Evolutionary conservation across 2,888 invertebrate species (phyloP), one percentile per base, ranked within the genome.

Genomic region (Hanleya hanleyi): DNA sequence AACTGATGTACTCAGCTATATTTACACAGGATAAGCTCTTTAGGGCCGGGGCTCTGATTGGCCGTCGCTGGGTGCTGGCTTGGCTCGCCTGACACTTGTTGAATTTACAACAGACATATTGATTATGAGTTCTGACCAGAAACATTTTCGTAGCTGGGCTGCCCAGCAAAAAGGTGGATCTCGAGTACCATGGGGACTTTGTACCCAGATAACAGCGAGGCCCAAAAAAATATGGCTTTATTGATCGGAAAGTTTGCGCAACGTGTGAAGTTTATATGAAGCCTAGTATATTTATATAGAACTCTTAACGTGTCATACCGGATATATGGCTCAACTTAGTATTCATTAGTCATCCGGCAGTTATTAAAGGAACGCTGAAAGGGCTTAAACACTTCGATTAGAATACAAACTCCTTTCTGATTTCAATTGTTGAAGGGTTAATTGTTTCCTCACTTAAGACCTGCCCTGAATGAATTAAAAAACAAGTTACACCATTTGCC

Each of bases 171-270:
- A 41, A 41, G 41, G 9, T 18, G n/a, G n/a, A n/a, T n/a, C n/a
- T n/a, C n/a, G n/a, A n/a, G n/a, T n/a, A n/a, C n/a, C n/a, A n/a
- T n/a, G n/a, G 29, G 57, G 18, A 57, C 57, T 57, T 57, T 57
- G 57, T 22, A 57, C 57, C 29, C 57, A 15, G 29, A 15, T 57
- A 57, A 29, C 57, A 57, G 57, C 22, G 15, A 22, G 12, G 29
- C 12, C 26, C 29, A 29, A 47, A 57, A 57, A 57, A 57, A 7
- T 7, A 4, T 29, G 29, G 7, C 26, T 22, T 22, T 57, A 57
- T 57, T 57, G 57, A 57, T 57, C 57, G 29, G 1, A 57, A 57
- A 57, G 57, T 57, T 57, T 57, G 26, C 57, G 12, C 57, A 57
- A 26, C 57, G 57, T 57, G 57, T 22, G 57, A 29, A 57, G 22